Conservation (phyloP, 1,140 invertebrate species). For the Scaptodrosophila lebanonensis region DNA sequence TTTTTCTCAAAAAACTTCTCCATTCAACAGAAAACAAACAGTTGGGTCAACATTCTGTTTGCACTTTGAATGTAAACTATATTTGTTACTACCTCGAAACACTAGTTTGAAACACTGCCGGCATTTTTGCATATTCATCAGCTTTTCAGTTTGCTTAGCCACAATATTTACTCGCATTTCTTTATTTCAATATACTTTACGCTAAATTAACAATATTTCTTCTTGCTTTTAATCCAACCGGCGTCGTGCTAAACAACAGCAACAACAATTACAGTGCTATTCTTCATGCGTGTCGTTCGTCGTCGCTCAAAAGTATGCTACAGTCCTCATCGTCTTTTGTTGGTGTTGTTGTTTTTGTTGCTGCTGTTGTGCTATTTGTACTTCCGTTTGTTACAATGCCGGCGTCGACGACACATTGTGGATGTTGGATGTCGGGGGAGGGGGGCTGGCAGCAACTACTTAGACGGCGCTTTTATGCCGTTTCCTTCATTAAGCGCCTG, state of each 20-base stretch:
- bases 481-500: slow-evolving; percentile 52
- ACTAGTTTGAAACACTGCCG: too few species aligned
- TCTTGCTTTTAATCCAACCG: slow-evolving; percentile 1
- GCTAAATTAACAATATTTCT: slow-evolving; percentile 25
- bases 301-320: slow-evolving; percentile 15
- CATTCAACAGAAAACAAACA: too few species aligned
- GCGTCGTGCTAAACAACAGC: slow-evolving; percentile 31
- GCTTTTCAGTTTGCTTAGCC: not conserved
- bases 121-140: not conserved
- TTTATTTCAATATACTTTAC: not conserved
- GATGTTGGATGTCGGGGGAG: too few species aligned
- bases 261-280: slow-evolving; percentile 39
- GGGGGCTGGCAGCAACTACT: slow-evolving; percentile 12
- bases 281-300: slow-evolving; percentile 1
- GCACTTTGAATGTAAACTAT: too few species aligned
- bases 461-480: slow-evolving; percentile 34
- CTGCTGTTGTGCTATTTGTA: too few species aligned
- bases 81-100: too few species aligned
- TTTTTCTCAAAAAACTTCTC: too few species aligned
- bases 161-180: not conserved
- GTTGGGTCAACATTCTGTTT: too few species aligned
- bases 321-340: not conserved
- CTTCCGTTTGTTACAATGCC: too few species aligned
- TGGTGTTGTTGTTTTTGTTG: not conserved
- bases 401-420: too few species aligned